Evolutionary conservation across 2,797 vertebrate genomes (phyloP).

Genomic region (Agapornis canus): DNA sequence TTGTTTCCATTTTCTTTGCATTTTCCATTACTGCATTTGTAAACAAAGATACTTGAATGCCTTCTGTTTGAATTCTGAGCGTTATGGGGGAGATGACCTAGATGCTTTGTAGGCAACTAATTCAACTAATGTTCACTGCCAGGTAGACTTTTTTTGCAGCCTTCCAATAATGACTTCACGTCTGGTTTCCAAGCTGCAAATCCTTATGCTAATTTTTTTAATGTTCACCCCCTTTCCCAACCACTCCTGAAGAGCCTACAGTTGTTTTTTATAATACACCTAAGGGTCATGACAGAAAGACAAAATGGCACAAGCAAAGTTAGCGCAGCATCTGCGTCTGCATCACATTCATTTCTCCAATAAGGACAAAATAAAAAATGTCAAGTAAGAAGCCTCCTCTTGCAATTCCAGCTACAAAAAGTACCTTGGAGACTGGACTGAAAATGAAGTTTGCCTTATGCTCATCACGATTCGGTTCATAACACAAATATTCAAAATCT

Average conservation of each 20-base stretch:
- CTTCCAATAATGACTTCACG: not conserved
- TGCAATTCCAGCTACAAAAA: not conserved
- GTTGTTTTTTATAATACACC: not conserved
- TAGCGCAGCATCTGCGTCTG: not conserved
- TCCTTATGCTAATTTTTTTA: fast-evolving
- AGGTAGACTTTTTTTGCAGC: not conserved
- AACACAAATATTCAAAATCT: not conserved
- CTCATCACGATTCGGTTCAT: not conserved
- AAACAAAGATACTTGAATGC: not conserved
- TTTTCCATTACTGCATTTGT: no score
- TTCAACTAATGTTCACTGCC: not conserved
- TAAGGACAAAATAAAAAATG: fast-evolving
- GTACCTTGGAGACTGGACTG: not conserved
- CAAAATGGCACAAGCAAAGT: not conserved
- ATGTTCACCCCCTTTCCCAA: not conserved
- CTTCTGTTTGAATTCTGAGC: not conserved
- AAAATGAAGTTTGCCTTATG: not conserved
- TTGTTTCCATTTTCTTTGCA: not conserved
- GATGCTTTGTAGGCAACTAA: not conserved
- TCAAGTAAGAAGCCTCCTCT: not conserved
- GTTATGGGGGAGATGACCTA: not conserved
- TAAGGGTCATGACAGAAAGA: not conserved
- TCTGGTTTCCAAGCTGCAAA: not conserved
- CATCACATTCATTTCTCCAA: not conserved
- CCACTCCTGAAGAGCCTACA: not conserved